Evolutionary conservation across 2,888 invertebrate genomes (phyloP), one percentile per base, ranked within the genome.

Genomic region (Callosobruchus maculatus): DNA sequence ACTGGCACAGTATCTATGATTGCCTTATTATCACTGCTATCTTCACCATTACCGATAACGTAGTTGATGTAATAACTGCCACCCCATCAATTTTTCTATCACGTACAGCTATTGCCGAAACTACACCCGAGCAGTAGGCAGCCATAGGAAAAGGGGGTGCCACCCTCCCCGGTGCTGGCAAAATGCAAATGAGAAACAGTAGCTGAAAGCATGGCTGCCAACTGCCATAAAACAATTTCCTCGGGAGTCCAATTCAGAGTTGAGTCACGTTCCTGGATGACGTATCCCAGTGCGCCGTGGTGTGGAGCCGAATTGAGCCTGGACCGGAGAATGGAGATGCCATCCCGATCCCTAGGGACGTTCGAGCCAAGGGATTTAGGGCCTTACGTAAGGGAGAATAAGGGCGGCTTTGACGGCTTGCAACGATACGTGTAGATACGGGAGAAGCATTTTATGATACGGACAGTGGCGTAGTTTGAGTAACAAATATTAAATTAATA

Each of bases 281-380:
- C 86, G 84, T 85, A 84, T 83, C 84, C 84, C 49, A 18, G 49
- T 49, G 49, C 49, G 49, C 2, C 26, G 26, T 7, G 26, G 2
- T 7, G 2, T 7, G 26, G 26, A 49, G 49, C 13, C 84, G 85
- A 85, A 85, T 85, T 84, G 85, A 85, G 84, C 84, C 79, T 73
- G 82, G 49, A 3, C 49, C 49, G 49, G 82, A 83, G 84, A 84
- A 83, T 83, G 82, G 83, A 82, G 84, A 83, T 83, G 83, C 80
- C 82, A 79, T 79, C 81, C 82, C 80, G 81, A n/a, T 82, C 83
- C 83, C 79, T 79, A 78, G 77, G 76, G 76, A 79, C 79, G 73
- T 30, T 71, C 22, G 49, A n/a, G 72, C 72, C 77, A 68, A 21
- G 74, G 77, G 75, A 81, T 80, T 81, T 73, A 75, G 80, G 80